Percentiles rank a stretch among this genome's conserved stretches.
phyloP scores from a whole-genome alignment of 2,888 invertebrate species.

The Chromoteleia sp. region DNA sequence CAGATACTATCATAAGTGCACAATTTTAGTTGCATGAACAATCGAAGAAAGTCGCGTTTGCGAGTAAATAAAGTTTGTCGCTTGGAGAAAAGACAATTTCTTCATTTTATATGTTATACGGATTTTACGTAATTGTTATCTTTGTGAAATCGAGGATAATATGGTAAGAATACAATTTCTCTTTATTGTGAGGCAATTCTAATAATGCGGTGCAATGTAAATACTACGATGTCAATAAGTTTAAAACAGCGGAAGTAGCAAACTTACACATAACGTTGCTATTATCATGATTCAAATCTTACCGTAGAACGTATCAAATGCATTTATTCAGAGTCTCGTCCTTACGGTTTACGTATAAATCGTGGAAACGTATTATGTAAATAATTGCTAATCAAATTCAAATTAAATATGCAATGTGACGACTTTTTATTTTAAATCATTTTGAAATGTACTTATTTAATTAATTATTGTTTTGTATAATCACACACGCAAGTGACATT shows the following conservation, averaged over 20 bases:
- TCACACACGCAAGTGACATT: too few species aligned
- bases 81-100: not conserved
- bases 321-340: slow-evolving; percentile 32
- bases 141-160: slow-evolving; percentile 33
- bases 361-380: slow-evolving; percentile 30
- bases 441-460: not conserved
- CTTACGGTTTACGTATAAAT: slow-evolving; percentile 28
- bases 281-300: slow-evolving; percentile 39
- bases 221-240: slow-evolving; percentile 30
- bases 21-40: not conserved
- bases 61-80: too few species aligned
- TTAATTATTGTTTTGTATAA: too few species aligned
- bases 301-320: slow-evolving; percentile 26
- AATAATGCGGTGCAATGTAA: slow-evolving; percentile 26
- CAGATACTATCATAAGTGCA: not conserved
- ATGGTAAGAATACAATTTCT: slow-evolving; percentile 38
- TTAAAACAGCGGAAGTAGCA: slow-evolving; percentile 47
- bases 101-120: slow-evolving; percentile 10
- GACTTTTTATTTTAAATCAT: not conserved
- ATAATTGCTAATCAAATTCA: slow-evolving; percentile 25
- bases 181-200: slow-evolving; percentile 26
- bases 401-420: not conserved
- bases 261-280: slow-evolving; percentile 29
- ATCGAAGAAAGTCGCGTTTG: too few species aligned
- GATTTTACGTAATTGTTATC: slow-evolving; percentile 32